Conservation (phyloP, 2,113 vertebrate genomes). For the Parotia lawesii region DNA sequence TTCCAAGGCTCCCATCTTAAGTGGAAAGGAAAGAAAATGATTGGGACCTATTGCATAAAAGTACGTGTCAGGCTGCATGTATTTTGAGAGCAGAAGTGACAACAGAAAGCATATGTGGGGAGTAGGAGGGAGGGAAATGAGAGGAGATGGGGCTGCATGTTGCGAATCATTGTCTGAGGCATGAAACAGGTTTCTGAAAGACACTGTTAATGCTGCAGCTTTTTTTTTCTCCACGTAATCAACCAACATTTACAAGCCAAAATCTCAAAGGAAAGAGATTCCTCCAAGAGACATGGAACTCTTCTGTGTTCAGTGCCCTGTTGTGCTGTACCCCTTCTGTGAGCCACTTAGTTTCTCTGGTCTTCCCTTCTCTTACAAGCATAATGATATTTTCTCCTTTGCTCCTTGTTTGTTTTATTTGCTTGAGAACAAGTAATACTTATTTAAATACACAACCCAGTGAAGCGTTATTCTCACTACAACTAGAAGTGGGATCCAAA, state of each 20-base stretch:
- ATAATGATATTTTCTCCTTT: background rate
- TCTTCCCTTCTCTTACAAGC: background rate
- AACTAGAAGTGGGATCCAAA: background rate
- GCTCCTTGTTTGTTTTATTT: background rate
- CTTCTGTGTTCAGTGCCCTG: background rate
- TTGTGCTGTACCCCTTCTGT: background rate
- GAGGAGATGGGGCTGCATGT: background rate
- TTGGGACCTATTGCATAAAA: background rate
- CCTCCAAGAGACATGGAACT: background rate
- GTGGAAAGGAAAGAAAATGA: background rate
- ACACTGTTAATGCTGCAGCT: background rate
- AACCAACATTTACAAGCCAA: background rate
- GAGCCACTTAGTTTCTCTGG: background rate
- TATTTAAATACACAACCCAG: background rate
- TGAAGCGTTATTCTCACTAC: background rate
- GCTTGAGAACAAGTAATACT: background rate
- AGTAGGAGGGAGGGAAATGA: background rate
- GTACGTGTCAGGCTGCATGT: background rate
- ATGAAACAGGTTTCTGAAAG: background rate
- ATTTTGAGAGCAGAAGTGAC: background rate
- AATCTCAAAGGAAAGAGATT: background rate
- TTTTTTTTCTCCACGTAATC: background rate
- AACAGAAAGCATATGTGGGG: background rate
- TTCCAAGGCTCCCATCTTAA: background rate
- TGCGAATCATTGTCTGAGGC: background rate